phyloP scores from a whole-genome alignment of 2,888 invertebrate species.

The Diaphora mendica region DNA sequence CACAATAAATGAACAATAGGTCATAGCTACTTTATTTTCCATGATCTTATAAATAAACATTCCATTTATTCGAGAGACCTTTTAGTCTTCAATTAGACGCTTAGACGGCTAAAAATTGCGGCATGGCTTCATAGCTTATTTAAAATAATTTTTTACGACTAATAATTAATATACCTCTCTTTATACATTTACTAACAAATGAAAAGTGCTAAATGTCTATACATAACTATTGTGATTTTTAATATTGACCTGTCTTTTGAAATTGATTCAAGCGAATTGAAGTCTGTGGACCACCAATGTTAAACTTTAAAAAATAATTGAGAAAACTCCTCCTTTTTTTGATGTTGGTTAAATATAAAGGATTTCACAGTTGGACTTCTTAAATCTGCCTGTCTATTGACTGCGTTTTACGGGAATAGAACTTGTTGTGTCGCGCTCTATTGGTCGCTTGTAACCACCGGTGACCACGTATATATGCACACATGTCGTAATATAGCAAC shows the following conservation, averaged over 20 bases:
- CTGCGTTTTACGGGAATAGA: neutral
- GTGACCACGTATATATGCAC: slow-evolving; percentile 17
- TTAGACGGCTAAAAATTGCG: neutral
- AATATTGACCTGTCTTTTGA: neutral
- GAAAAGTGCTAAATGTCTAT: neutral
- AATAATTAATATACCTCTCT: neutral
- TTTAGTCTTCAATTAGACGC: neutral
- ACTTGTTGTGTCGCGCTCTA: slow-evolving; percentile 19
- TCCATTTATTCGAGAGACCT: neutral
- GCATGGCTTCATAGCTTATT: neutral
- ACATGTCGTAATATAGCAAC: slow-evolving; percentile 12
- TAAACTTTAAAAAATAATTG: no score
- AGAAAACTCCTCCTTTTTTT: no score
- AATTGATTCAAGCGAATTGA: neutral
- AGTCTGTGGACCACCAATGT: neutral
- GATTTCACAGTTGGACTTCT: slow-evolving; percentile 4
- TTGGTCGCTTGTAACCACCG: neutral
- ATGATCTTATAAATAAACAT: neutral
- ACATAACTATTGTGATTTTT: neutral
- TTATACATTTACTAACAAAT: no score
- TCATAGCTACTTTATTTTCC: neutral
- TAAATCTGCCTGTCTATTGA: neutral
- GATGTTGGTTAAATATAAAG: neutral
- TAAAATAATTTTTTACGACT: neutral
- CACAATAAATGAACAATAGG: slow-evolving; percentile 4